These are phyloP conservation scores for Eucera pruinosa DNA, from an alignment of 2,888 invertebrate species.

Conservation along the genomic window DNA sequence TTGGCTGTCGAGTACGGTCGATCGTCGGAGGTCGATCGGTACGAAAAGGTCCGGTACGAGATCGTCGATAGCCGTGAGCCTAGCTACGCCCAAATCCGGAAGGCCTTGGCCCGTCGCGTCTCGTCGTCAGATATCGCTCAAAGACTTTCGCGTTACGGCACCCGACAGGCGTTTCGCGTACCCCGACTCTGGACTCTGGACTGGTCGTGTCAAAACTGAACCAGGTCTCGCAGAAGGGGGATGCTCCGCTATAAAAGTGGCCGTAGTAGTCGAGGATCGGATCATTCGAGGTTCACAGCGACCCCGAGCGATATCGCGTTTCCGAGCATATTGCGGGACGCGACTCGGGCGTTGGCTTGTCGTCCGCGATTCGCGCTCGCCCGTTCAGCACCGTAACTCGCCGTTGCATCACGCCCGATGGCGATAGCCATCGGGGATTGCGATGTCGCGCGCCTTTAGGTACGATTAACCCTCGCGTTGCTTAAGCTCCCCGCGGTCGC, in stretches of 20 bases:
- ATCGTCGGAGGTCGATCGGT: conserved; percentile 20
- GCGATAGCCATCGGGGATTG: neutral
- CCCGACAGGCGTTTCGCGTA: conserved; percentile 3
- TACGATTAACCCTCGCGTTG: too few species aligned
- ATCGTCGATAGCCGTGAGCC: conserved; percentile 34
- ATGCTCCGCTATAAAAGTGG: conserved; percentile 71
- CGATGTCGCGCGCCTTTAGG: neutral
- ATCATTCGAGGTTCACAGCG: conserved; percentile 66
- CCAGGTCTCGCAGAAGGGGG: conserved; percentile 40
- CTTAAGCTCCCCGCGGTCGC: too few species aligned
- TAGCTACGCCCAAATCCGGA: conserved; percentile 54
- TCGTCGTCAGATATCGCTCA: conserved; percentile 26
- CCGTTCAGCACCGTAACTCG: neutral
- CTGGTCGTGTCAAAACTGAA: conserved; percentile 6
- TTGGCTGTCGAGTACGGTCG: neutral
- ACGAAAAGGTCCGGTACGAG: conserved; percentile 17
- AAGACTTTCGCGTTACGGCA: conserved; percentile 22
- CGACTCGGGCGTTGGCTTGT: neutral
- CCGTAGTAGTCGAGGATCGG: conserved; percentile 29
- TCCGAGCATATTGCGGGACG: neutral
- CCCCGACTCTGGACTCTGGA: too few species aligned
- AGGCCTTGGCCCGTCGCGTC: conserved; percentile 64
- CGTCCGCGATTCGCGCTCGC: neutral
- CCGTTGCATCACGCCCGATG: neutral
- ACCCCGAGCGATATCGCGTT: conserved; percentile 15